Evolutionary conservation across 2,888 invertebrate species (phyloP).

Genomic region (Saturnia pavonia): DNA sequence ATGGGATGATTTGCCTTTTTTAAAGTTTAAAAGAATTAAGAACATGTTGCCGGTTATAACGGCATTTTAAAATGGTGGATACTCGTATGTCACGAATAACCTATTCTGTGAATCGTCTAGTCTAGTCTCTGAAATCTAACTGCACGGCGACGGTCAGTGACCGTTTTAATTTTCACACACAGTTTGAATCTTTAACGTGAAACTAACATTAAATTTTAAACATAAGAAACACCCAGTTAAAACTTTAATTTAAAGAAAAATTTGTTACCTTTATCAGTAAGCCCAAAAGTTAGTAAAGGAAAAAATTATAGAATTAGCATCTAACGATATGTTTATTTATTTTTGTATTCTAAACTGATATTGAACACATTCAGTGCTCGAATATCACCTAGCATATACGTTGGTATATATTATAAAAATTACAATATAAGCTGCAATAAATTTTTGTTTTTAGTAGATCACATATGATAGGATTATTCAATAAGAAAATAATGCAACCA

Average conservation of each 20-base stretch:
- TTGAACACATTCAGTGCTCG: too few relatives aligned
- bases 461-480: background rate
- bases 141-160: conserved; percentile 38
- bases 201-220: too few relatives aligned
- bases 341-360: too few relatives aligned
- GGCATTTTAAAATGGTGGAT: background rate
- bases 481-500: background rate
- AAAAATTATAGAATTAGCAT: too few relatives aligned
- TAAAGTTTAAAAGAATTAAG: background rate
- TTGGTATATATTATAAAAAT: background rate
- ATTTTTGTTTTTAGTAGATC: background rate
- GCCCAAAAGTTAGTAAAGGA: too few relatives aligned
- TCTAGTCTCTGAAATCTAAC: conserved; percentile 33
- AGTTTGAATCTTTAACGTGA: background rate
- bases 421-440: background rate
- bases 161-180: conserved; percentile 37
- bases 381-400: too few relatives aligned
- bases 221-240: background rate
- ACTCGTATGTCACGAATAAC: conserved; percentile 28
- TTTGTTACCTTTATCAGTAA: too few relatives aligned
- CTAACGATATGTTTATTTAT: too few relatives aligned
- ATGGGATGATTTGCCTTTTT: background rate
- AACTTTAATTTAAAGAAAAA: background rate
- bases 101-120: conserved; percentile 27
- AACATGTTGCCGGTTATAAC: conserved; percentile 1